Base-by-base conservation (phyloP, 2,113 vertebrate genomes). In the Tricholaema leucomelas region DNA sequence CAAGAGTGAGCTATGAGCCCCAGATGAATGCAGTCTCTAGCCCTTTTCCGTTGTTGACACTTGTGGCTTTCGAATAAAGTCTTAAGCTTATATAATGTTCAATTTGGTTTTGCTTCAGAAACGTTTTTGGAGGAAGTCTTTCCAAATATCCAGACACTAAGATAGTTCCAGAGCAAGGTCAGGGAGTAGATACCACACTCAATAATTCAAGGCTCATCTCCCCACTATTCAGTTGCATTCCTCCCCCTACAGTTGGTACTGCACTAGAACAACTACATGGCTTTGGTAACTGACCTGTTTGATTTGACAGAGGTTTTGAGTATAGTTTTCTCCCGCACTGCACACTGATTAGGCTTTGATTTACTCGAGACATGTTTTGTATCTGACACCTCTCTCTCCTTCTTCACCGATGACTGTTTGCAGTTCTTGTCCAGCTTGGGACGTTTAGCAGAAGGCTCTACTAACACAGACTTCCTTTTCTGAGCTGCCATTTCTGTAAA, bases 401-500 rank as follows among this genome's bases (percentile, higher is more conserved):
- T 98, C 58, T 95, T 96, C 33, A 75, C 63, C 12, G 86, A 90
- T 48, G 92, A 88, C 0, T 33, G 75, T 94, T 94, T 96, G 86
- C 85, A 97, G 92, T 89, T 97, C 83, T 93, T 98, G 95, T 95
- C 95, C 94, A 98, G 93, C 86, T 96, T 98, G 69, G 92, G 97
- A 77, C 81, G 95, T 85, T 98, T 98, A 95, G 97, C 93, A 94
- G 97, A 97, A 92, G 95, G 95, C 33, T 97, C 96, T 85, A 96
- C 95, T 94, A 97, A 89, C 7, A 94, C 3, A 91, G 95, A 97
- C 88, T 96, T 98, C 78, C 97, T 97, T 96, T 98, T 97, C 91
- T 97, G 96, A 96, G 97, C 96, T 97, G 98, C 96, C 97, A 97
- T 97, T 97, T 98, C 98, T 98, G 97, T 74, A 98, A 98, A 91